These are phyloP conservation scores for Muscicapa comitata DNA, from an alignment of 2,797 vertebrate genomes.

Conservation along the genomic window DNA sequence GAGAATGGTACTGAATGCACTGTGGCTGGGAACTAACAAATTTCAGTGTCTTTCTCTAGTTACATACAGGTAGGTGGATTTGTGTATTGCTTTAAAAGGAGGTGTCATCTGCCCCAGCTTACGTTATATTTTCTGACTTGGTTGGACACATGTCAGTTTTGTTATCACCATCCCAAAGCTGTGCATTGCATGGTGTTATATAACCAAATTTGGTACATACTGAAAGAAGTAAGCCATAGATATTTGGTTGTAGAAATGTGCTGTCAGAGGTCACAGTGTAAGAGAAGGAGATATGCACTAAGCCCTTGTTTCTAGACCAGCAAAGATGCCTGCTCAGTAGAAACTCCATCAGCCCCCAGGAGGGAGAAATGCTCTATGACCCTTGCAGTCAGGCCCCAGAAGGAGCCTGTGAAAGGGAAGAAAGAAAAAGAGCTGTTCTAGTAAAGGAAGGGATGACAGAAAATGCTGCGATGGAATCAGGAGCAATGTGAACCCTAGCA, in stretches of 20 bases:
- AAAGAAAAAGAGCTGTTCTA: neutral
- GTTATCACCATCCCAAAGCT: neutral
- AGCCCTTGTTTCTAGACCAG: neutral
- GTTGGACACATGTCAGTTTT: neutral
- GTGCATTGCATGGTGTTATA: neutral
- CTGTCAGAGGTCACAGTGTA: neutral
- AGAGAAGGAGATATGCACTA: neutral
- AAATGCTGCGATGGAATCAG: neutral
- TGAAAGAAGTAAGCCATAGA: neutral
- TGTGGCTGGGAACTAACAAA: neutral
- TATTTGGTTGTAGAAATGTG: neutral
- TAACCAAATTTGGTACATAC: neutral
- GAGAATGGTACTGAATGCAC: neutral
- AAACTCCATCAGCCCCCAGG: neutral
- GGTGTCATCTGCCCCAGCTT: neutral
- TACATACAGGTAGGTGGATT: neutral
- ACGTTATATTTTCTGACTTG: slow-evolving; percentile 3
- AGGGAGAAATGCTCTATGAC: neutral
- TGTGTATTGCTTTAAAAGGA: neutral
- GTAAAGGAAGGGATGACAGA: neutral
- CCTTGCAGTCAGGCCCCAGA: neutral
- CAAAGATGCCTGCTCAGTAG: neutral
- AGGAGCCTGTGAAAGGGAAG: neutral
- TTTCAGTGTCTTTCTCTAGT: neutral
- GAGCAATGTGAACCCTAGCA: neutral